Base-by-base conservation (phyloP, 2,888 invertebrate genomes). In the Agrenia bidenticulata region DNA sequence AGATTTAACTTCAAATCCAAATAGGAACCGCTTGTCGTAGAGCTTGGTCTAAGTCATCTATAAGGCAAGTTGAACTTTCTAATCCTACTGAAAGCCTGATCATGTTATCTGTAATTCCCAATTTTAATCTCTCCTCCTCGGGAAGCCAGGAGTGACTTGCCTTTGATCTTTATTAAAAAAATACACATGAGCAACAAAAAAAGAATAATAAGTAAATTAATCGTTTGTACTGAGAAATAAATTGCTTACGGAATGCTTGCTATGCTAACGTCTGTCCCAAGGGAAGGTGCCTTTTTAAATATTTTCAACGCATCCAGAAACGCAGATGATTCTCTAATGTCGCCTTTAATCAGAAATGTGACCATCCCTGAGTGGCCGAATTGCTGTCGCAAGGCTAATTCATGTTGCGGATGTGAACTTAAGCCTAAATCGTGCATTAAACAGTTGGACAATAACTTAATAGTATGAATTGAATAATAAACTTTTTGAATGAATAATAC, bases 261-360 rank as follows among this genome's bases (percentile, higher is more conserved):
- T 70, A 98, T 85, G 79, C 94, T 94, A 79, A 97, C 96, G 78
- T 89, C 94, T 60, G 96, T 95, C 56, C 98, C 98, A 64, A 99
- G 84, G 78, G 95, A 95, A 80, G 95, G 97, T 4, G 97, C 97
- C 61, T 94, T 81, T 0, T 85, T 87, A 80, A 96, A 94, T 24
- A 94, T 77, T 82, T 92, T 89, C 19, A 95, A 81, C 7, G 77
- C 72, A 74, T 86, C 85, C 23, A 95, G 81, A 78, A 97, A 90
- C 62, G 83, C 80, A 64, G 83, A 83, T 0, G 92, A 88, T 76
- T 92, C 87, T 65, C 86, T 82, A 39, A 90, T 77, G 2, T 84
- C 88, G 1, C 94, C 95, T 77, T 88, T 88, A 26, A 96, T 83
- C 77, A 89, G 92, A 78, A 97, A 92, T 21, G 92, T 89, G 76